phyloP scores from a whole-genome alignment of 30 jellyfish, hydroid and myxozoan species.

The Turritopsis dohrnii region DNA sequence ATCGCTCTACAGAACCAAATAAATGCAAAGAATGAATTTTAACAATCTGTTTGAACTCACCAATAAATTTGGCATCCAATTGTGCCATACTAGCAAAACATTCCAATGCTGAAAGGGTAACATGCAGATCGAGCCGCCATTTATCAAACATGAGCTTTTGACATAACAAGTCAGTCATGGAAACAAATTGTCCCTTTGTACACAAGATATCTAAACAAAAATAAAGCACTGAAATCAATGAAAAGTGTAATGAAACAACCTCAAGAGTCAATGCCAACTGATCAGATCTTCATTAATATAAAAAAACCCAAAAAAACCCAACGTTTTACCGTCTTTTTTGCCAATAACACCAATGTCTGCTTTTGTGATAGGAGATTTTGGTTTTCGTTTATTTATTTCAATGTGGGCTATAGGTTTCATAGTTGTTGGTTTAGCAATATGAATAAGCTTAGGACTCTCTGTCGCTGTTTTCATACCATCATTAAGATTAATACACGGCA shows the following conservation, averaged over 20 bases:
- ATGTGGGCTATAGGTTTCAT: neutral
- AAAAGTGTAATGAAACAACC: neutral
- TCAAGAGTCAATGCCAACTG: neutral
- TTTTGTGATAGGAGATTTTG: neutral
- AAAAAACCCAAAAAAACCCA: no score
- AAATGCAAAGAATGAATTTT: no score
- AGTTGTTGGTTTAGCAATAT: conserved; percentile 23
- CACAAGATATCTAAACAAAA: conserved; percentile 54
- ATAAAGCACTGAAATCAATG: no score
- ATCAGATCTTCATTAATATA: neutral
- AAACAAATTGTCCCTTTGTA: conserved; percentile 83
- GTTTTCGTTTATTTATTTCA: neutral
- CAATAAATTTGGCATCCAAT: conserved; percentile 70
- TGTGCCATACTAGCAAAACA: conserved; percentile 85
- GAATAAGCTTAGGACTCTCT: conserved; percentile 24
- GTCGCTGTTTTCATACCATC: neutral
- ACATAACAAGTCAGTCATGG: conserved; percentile 62
- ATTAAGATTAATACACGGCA: conserved; percentile 25
- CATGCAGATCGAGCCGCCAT: conserved; percentile 87
- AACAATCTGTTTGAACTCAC: conserved; percentile 29
- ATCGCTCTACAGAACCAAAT: neutral
- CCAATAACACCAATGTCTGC: conserved; percentile 2
- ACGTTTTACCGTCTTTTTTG: conserved; percentile 4
- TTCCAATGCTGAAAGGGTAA: conserved; percentile 85
- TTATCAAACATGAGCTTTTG: conserved; percentile 86